These are phyloP conservation scores for Eospalax fontanierii DNA, from an alignment of 2,797 vertebrate genomes.

Conservation along the genomic window DNA sequence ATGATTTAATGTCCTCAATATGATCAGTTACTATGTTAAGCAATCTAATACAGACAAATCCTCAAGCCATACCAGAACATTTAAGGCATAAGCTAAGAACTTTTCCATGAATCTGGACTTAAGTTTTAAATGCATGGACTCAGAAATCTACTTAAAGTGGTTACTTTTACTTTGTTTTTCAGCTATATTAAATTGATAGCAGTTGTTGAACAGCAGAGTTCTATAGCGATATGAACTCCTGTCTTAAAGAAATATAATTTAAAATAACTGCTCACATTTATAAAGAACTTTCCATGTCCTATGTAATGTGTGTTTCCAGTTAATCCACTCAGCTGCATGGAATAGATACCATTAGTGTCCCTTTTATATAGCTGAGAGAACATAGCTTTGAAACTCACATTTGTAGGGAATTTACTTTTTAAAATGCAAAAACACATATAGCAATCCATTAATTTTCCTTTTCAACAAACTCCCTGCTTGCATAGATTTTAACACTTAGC, in stretches of 20 bases:
- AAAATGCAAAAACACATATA: conserved; percentile 5
- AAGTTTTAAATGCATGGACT: conserved; percentile 65
- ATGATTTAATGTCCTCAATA: conserved; percentile 50
- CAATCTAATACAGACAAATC: conserved; percentile 60
- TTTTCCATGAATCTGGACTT: conserved; percentile 60
- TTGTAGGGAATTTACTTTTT: conserved; percentile 37
- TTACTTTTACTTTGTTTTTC: conserved; percentile 54
- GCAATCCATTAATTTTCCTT: not conserved
- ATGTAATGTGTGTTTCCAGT: not conserved
- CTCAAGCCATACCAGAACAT: conserved; percentile 21
- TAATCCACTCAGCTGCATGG: conserved; percentile 30
- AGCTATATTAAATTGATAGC: conserved; percentile 28
- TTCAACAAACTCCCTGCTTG: conserved; percentile 32
- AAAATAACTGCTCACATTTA: conserved; percentile 60
- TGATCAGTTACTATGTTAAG: conserved; percentile 41
- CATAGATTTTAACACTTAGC: conserved; percentile 55
- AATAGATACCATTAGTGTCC: not conserved
- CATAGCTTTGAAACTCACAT: conserved; percentile 3
- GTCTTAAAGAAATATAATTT: conserved; percentile 68
- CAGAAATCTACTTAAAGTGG: conserved; percentile 63
- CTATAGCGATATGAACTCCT: conserved; percentile 20
- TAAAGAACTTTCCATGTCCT: conserved; percentile 44
- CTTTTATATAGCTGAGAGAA: conserved; percentile 53
- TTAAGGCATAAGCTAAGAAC: conserved; percentile 43
- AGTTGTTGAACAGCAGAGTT: conserved; percentile 55